Conservation (phyloP, 2,888 invertebrate genomes). For the Apodemia hepburni region DNA sequence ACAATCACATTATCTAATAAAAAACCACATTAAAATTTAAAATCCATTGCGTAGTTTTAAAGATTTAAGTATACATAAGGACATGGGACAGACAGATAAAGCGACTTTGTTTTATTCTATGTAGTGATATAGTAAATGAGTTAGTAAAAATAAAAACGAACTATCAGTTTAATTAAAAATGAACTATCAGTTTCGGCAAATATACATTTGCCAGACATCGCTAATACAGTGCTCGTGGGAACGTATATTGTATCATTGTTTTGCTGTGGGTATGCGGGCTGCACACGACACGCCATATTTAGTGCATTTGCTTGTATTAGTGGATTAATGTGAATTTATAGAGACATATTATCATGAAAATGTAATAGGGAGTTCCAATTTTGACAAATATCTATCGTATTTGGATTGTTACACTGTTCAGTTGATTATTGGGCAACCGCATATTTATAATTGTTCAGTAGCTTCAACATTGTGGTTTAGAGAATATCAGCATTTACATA, state of each 20-base stretch:
- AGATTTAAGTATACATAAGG: too few species aligned
- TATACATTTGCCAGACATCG: background rate
- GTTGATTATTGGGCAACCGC: background rate
- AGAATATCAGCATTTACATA: background rate
- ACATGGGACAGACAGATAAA: too few species aligned
- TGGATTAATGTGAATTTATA: slow-evolving; percentile 28
- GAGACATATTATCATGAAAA: slow-evolving; percentile 20
- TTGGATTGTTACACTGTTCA: background rate
- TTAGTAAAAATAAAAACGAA: background rate
- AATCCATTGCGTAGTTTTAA: too few species aligned
- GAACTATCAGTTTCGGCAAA: background rate
- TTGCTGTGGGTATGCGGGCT: slow-evolving; percentile 48
- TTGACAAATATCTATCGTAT: slow-evolving; percentile 1
- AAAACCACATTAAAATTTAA: too few species aligned
- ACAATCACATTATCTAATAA: too few species aligned
- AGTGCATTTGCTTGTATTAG: slow-evolving; percentile 31
- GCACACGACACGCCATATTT: slow-evolving; percentile 42
- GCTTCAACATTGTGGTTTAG: background rate
- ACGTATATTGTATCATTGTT: slow-evolving; percentile 7
- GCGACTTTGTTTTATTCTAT: too few species aligned
- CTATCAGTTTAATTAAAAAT: background rate
- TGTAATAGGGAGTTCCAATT: background rate
- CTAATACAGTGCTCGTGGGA: slow-evolving; percentile 10
- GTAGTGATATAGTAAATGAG: too few species aligned
- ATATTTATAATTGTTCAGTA: background rate